A percentile compares a stretch with the other conserved stretches of the same genome.
phyloP scores from a whole-genome alignment of 2,888 invertebrate species.

The Bedellia somnulentella region DNA sequence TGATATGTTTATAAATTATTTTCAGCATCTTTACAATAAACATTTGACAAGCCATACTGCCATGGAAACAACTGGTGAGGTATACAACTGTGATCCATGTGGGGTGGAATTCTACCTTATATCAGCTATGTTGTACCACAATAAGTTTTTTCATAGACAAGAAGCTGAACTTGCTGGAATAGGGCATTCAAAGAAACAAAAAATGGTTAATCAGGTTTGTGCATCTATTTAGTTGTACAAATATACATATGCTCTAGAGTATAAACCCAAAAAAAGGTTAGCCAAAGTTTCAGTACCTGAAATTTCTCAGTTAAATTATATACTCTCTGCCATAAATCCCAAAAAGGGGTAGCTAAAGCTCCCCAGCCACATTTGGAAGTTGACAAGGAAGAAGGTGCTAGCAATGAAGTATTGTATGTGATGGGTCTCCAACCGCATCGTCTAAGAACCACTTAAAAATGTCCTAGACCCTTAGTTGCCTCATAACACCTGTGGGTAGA shows the following conservation, averaged over 20 bases:
- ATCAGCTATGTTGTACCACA: constrained; percentile 63
- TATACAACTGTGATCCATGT: constrained; percentile 56
- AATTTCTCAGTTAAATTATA: no score
- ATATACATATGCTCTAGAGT: background rate
- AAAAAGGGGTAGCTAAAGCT: no score
- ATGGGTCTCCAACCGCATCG: no score
- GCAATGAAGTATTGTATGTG: no score
- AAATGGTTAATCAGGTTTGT: constrained; percentile 33
- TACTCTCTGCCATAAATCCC: no score
- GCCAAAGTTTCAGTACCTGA: no score
- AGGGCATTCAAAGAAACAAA: constrained; percentile 44
- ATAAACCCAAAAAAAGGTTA: background rate
- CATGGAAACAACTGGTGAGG: constrained; percentile 12
- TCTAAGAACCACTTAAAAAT: no score
- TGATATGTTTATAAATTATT: constrained; percentile 13
- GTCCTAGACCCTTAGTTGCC: no score
- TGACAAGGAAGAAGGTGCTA: no score
- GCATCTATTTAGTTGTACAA: no score
- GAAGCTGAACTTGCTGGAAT: constrained; percentile 33
- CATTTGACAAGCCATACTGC: constrained; percentile 54
- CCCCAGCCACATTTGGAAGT: no score
- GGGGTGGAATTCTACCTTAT: constrained; percentile 56
- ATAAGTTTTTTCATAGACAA: constrained; percentile 47
- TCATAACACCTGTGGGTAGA: no score
- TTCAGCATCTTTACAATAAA: constrained; percentile 61